phyloP scores from a whole-genome alignment of 2,888 invertebrate species.

The Tenthredo livida region DNA sequence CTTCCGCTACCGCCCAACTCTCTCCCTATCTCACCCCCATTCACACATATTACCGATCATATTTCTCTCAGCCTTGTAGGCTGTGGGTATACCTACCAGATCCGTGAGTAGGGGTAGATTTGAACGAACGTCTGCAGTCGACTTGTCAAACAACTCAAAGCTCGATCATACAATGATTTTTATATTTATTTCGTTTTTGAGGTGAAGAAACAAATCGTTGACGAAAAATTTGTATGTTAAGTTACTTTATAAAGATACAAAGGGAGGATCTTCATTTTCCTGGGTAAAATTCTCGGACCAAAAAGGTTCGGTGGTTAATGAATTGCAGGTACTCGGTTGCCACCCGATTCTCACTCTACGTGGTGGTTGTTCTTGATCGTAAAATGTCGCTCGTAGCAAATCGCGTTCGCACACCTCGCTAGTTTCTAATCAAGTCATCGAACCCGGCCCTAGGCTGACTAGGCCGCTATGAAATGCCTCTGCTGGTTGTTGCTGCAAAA shows the following conservation, averaged over 20 bases:
- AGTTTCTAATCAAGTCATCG: slow-evolving; percentile 52
- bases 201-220: not conserved
- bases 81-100: slow-evolving; percentile 1
- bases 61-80: slow-evolving; percentile 16
- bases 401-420: slow-evolving; percentile 49
- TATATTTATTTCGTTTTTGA: not conserved
- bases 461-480: slow-evolving; percentile 67
- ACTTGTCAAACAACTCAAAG: not conserved
- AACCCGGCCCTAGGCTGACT: slow-evolving; percentile 55
- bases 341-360: not conserved
- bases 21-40: slow-evolving; percentile 55
- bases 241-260: not conserved
- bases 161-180: not conserved
- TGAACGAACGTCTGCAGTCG: not conserved
- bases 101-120: slow-evolving; percentile 9
- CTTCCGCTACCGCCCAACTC: slow-evolving; percentile 49
- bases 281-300: not conserved
- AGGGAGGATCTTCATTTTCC: not conserved
- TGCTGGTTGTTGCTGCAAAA: slow-evolving; percentile 73
- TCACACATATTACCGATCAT: slow-evolving; percentile 48
- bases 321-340: not conserved
- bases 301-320: not conserved
- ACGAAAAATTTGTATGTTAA: not conserved
- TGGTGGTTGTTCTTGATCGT: slow-evolving; percentile 16
- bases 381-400: slow-evolving; percentile 28